These are phyloP conservation scores for Gari tellinella DNA, from an alignment of 2,888 invertebrate genomes.

Conservation along the genomic window DNA sequence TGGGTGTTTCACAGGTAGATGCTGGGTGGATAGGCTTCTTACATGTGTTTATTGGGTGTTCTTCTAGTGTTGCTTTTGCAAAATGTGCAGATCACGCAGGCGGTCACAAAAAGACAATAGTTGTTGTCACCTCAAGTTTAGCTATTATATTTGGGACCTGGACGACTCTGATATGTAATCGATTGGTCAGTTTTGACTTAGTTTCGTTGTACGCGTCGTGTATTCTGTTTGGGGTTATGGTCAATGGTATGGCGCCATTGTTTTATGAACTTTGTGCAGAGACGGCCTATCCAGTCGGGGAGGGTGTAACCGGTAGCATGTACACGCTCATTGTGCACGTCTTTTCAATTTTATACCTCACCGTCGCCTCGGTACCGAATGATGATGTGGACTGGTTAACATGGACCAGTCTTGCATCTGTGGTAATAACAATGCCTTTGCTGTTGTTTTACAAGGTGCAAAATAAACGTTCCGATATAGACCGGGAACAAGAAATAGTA, in stretches of 20 bases:
- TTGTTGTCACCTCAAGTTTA: too few relatives aligned
- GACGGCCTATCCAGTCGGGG: neutral
- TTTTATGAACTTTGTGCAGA: too few relatives aligned
- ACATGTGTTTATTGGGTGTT: neutral
- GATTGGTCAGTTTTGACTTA: too few relatives aligned
- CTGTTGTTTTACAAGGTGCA: neutral
- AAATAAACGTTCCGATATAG: neutral
- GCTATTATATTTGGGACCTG: too few relatives aligned
- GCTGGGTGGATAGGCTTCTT: conserved; percentile 1
- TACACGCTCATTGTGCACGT: neutral
- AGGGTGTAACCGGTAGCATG: neutral
- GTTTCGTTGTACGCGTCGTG: too few relatives aligned
- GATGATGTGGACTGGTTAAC: neutral
- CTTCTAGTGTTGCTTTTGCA: neutral
- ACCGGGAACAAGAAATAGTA: neutral
- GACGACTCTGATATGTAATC: too few relatives aligned
- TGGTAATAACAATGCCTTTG: neutral
- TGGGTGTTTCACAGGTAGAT: too few relatives aligned
- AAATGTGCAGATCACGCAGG: too few relatives aligned
- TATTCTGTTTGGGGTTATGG: too few relatives aligned
- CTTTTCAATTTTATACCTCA: neutral
- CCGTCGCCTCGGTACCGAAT: neutral
- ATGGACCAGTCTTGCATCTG: neutral
- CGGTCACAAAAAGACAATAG: too few relatives aligned
- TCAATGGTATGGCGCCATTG: too few relatives aligned